Percentiles rank a stretch among this genome's conserved stretches.
Conservation (phyloP, 2,888 invertebrate species). For the Agonum fuliginosum region DNA sequence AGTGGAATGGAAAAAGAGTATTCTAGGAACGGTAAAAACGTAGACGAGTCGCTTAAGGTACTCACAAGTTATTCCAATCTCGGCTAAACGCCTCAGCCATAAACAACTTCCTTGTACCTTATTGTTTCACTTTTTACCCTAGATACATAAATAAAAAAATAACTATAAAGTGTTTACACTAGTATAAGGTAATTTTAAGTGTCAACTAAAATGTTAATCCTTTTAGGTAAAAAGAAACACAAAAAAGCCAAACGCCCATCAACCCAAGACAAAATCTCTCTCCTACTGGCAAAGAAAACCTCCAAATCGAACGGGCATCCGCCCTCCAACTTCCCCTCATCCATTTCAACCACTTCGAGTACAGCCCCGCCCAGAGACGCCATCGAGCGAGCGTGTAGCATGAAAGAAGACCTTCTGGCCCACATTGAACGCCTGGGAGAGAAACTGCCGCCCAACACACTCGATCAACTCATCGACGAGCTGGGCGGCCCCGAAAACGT, state of each 20-base stretch:
- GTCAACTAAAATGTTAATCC: not conserved
- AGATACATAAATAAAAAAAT: no score
- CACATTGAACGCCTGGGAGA: conserved; percentile 91
- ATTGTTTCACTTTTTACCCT: no score
- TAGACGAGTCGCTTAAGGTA: no score
- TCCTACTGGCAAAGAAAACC: conserved; percentile 75
- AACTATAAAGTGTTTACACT: no score
- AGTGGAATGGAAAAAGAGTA: no score
- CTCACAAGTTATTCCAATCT: no score
- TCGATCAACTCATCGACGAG: conserved; percentile 98
- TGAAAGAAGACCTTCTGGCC: conserved; percentile 93
- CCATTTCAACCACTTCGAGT: conserved; percentile 73
- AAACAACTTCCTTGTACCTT: no score
- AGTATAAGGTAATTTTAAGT: no score
- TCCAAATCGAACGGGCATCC: conserved; percentile 71
- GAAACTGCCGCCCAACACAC: conserved; percentile 94
- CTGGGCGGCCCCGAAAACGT: conserved; percentile 98
- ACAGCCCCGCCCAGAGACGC: conserved; percentile 85
- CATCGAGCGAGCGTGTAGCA: conserved; percentile 91
- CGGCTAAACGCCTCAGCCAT: no score
- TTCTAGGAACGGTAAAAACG: no score
- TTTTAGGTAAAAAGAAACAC: conserved; percentile 79
- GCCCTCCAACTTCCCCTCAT: conserved; percentile 75
- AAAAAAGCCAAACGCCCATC: conserved; percentile 77
- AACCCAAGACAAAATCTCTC: conserved; percentile 88